Conservation (phyloP, 2,113 vertebrate species). For the Thalassarche chlororhynchos region DNA sequence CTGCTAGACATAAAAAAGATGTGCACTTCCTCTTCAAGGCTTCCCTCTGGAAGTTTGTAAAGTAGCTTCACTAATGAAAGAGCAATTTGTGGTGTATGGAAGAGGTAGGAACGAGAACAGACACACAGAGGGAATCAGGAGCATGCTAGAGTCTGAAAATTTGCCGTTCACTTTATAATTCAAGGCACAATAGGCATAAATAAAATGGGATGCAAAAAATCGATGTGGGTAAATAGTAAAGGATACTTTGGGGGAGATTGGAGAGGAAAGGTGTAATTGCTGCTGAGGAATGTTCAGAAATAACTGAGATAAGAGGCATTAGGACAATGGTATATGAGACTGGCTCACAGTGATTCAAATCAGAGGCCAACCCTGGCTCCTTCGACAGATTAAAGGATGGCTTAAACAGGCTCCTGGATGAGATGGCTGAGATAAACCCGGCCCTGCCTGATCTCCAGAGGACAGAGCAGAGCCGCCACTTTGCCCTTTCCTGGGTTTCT, state of each 20-base stretch:
- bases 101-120: not conserved
- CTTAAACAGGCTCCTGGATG: not conserved
- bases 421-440: not conserved
- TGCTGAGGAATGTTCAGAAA: conserved; percentile 36
- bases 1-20: not conserved
- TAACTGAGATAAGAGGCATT: conserved; percentile 56
- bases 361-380: not conserved
- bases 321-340: conserved; percentile 18
- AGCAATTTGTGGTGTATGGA: not conserved
- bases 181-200: conserved; percentile 41
- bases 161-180: conserved; percentile 13
- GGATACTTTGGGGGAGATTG: conserved; percentile 36
- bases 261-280: conserved; percentile 53
- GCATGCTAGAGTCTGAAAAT: not conserved
- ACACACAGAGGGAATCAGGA: not conserved
- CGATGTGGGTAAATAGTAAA: conserved; percentile 40
- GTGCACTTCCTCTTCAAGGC: not conserved
- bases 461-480: not conserved
- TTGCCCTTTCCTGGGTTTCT: not conserved
- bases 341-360: not conserved
- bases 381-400: not conserved
- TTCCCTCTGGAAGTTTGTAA: not conserved
- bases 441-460: not conserved
- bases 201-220: conserved; percentile 47
- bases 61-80: not conserved